Conservation (phyloP, 1,140 invertebrate species). For the Drosophila mayri region DNA sequence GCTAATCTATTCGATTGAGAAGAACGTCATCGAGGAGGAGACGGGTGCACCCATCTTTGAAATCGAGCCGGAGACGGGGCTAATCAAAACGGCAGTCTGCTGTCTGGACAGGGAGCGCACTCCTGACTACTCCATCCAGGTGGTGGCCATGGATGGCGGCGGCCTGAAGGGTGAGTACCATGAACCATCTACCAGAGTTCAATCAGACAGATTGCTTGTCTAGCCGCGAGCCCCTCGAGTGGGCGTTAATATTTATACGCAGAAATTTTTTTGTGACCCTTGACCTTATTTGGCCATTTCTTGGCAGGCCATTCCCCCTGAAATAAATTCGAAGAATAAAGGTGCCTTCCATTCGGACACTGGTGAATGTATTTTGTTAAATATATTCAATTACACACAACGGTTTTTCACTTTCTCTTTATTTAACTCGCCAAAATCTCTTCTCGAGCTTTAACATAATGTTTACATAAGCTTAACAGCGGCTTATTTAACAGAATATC, state of each 20-base stretch:
- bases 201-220: conserved; percentile 24
- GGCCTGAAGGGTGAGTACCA: conserved; percentile 86
- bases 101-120: conserved; percentile 89
- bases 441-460: no score
- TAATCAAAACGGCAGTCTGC: conserved; percentile 88
- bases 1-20: conserved; percentile 89
- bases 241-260: conserved; percentile 2
- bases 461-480: no score
- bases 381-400: no score
- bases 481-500: no score
- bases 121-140: conserved; percentile 89
- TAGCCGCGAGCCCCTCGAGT: background rate
- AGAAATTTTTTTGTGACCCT: background rate
- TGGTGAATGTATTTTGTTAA: no score
- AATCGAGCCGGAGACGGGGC: conserved; percentile 88
- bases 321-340: background rate
- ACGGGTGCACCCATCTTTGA: conserved; percentile 88
- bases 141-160: conserved; percentile 88
- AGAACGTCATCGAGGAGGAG: conserved; percentile 89
- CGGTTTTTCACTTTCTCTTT: no score
- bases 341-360: background rate
- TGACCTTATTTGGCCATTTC: background rate
- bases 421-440: no score
- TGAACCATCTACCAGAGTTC: background rate
- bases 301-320: background rate